Base-by-base conservation (phyloP, 2,113 vertebrate genomes). In the Zosterops japonicus region DNA sequence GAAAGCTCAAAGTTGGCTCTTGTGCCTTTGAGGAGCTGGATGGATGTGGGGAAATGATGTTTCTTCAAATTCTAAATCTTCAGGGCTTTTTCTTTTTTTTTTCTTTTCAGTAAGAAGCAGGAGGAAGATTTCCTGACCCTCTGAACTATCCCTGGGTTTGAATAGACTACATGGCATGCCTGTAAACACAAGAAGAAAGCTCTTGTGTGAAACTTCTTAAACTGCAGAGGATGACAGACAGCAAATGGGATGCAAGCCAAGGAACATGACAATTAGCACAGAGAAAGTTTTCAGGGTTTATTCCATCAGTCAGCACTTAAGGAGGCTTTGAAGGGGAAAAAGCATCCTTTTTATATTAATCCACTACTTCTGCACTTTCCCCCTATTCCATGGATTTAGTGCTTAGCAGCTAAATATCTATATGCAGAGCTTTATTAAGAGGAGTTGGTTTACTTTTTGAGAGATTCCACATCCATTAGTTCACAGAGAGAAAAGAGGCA, bases 231-330 rank as follows among this genome's bases (percentile, higher is more conserved):
- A 92, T 97, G 93, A 96, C 0, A 8, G 91, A 82, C 87, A 80
- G 93, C 79, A 87, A 93, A 93, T 87, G 89, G 95, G 87, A 91
- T 49, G 84, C 79, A 89, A 96, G 93, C 93, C 95, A 95, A 96
- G 90, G 83, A 92, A 96, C 79, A 95, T 47, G 83, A 95, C 85
- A 97, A 96, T 93, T 96, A 96, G 95, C 92, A 95, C 76, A 91
- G 68, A 93, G 76, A 95, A 97, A 96, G 93, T 97, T 97, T 97
- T 59, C 92, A 94, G 94, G 94, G 89, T 94, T 97, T 96, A 96
- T 97, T 97, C 95, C 94, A 83, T 89, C 94, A 95, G 93, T 97
- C 95, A 97, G 94, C 95, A 96, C 89, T 97, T 97, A 97, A 95
- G 88, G 94, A 95, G 83, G 92, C 93, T 96, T 93, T 96, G 90